Conservation (phyloP, 2,797 vertebrate genomes). For the Chanos chanos region DNA sequence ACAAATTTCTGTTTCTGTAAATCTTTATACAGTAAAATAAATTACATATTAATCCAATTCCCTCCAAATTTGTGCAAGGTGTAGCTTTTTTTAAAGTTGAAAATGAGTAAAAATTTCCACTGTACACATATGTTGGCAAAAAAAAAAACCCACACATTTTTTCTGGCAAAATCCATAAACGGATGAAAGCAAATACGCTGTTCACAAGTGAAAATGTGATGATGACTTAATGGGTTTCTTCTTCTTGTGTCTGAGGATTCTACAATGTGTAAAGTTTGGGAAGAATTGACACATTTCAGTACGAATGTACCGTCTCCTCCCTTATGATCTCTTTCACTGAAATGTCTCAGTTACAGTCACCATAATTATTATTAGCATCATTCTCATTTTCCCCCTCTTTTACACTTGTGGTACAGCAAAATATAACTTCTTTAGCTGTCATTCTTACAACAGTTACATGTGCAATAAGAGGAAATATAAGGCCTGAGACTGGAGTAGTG, state of each 20-base stretch:
- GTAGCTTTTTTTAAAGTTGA: conserved; percentile 59
- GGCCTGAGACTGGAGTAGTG: conserved; percentile 99
- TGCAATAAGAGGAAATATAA: conserved; percentile 99
- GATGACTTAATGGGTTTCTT: conserved; percentile 71
- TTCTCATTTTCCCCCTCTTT: conserved; percentile 78
- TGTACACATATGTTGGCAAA: conserved; percentile 48
- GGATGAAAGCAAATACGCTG: conserved; percentile 83
- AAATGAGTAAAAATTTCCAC: conserved; percentile 47
- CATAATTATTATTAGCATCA: conserved; percentile 71
- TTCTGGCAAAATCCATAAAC: conserved; percentile 76
- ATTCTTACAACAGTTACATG: conserved; percentile 96
- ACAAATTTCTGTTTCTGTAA: conserved; percentile 74
- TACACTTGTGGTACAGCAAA: conserved; percentile 99
- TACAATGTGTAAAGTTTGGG: conserved; percentile 87
- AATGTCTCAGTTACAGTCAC: conserved; percentile 59
- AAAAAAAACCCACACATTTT: conserved; percentile 80
- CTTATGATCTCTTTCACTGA: conserved; percentile 78
- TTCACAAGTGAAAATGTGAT: conserved; percentile 84
- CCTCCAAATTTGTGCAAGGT: conserved; percentile 84
- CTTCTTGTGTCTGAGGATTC: conserved; percentile 79
- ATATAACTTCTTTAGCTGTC: conserved; percentile 99
- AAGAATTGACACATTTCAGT: conserved; percentile 79
- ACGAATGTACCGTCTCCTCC: conserved; percentile 78
- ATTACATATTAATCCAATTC: conserved; percentile 78
- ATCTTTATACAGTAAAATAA: conserved; percentile 75